phyloP scores from a whole-genome alignment of 2,888 invertebrate genomes.

The Clunio marinus region DNA sequence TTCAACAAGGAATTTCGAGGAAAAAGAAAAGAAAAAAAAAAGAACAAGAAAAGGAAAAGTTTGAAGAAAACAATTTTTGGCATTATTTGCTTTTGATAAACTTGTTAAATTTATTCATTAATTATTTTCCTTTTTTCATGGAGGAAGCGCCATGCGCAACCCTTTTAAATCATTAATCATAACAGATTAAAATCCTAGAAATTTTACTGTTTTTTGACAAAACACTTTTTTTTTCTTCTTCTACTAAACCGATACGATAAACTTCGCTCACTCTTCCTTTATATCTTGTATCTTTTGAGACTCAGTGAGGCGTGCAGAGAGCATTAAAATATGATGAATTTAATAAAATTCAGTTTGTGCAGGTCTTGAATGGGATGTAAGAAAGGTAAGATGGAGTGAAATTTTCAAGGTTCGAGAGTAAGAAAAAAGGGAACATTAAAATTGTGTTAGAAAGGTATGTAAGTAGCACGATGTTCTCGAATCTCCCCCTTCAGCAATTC shows the following conservation, averaged over 20 bases:
- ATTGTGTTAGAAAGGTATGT: too few species aligned
- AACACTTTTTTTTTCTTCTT: neutral
- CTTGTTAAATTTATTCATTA: conserved; percentile 31
- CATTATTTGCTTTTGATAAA: conserved; percentile 27
- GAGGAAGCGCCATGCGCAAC: neutral
- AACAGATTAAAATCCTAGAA: conserved; percentile 21
- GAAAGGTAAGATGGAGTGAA: too few species aligned
- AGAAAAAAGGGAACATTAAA: neutral
- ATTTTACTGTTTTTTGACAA: neutral
- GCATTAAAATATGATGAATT: neutral
- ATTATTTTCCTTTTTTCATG: conserved; percentile 22
- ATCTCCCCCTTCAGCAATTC: too few species aligned
- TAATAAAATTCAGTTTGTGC: neutral
- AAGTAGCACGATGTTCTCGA: too few species aligned
- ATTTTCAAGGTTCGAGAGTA: neutral
- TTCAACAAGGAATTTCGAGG: neutral
- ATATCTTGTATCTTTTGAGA: too few species aligned
- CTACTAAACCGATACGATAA: too few species aligned
- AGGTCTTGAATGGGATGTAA: neutral
- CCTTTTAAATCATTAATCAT: conserved; percentile 25
- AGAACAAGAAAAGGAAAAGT: neutral
- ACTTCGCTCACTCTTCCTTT: too few species aligned
- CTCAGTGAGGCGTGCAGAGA: too few species aligned
- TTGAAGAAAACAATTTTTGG: neutral
- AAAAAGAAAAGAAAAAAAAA: neutral